Percentiles rank a stretch among this genome's conserved stretches.
phyloP scores from a whole-genome alignment of 2,888 invertebrate genomes.

The Lithophane ornitopus region DNA sequence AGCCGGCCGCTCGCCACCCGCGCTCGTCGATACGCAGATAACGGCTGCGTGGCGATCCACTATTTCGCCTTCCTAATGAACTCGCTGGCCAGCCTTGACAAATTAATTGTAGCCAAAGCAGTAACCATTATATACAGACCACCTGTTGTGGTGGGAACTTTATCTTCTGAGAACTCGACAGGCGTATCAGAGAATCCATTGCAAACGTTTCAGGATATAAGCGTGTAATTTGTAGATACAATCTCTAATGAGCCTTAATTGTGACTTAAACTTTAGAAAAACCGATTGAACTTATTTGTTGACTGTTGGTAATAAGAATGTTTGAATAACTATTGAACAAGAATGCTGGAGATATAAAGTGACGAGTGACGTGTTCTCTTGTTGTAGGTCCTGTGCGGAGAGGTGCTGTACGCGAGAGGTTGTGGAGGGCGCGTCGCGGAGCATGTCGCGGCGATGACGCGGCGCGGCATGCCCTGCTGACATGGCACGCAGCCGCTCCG shows the following conservation, averaged over 20 bases:
- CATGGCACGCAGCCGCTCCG: slow-evolving; percentile 90
- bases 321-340: not conserved
- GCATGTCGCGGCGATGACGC: slow-evolving; percentile 87
- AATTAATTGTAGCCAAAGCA: slow-evolving; percentile 82
- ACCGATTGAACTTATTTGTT: not conserved
- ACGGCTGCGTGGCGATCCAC: slow-evolving; percentile 54
- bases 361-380: not conserved
- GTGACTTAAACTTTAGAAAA: not conserved
- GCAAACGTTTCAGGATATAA: slow-evolving; percentile 48
- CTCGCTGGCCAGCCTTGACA: slow-evolving; percentile 74
- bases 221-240: slow-evolving; percentile 17
- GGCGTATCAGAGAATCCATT: slow-evolving; percentile 50
- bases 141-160: slow-evolving; percentile 78
- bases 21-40: slow-evolving; percentile 52
- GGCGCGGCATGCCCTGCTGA: slow-evolving; percentile 88
- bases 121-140: slow-evolving; percentile 83
- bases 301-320: not conserved
- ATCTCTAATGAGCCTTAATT: slow-evolving; percentile 2
- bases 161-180: slow-evolving; percentile 60
- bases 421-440: slow-evolving; percentile 71
- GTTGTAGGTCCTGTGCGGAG: slow-evolving; percentile 58
- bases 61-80: slow-evolving; percentile 70
- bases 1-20: slow-evolving; percentile 32
- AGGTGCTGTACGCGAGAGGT: slow-evolving; percentile 61
- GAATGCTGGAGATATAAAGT: not conserved